Evolutionary conservation across 2,888 invertebrate species (phyloP), one percentile per base, ranked within the genome.

Genomic region (Stenurella melanura): DNA sequence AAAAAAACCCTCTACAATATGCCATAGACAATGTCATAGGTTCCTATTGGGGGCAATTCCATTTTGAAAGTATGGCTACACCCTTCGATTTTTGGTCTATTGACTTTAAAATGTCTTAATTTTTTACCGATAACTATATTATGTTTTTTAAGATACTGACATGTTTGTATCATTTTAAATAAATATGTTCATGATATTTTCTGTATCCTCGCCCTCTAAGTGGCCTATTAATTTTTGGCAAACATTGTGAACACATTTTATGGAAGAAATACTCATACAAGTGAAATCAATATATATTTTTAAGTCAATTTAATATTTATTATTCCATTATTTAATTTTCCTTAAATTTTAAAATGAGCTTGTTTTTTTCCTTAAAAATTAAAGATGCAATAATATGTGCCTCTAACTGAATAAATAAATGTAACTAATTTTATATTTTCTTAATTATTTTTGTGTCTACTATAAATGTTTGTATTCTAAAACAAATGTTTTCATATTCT

Each of bases 341-440:
- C 5, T 2, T 50, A 1, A 6, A 18, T 19, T 30, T 18, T 12
- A 17, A 19, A 15, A 9, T 64, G 2, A 34, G 34, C 4, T 61
- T 64, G 30, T 12, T 38, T 64, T 64, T 64, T 9, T 11, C 19
- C 18, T 42, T 21, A 58, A 42, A 42, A 70, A 7, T 70, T 74
- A 61, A 72, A 71, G 63, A 76, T 71, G 78, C 78, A 78, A 78
- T 78, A 78, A 78, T 67, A n/a, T 72, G 78, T 78, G 76, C 78
- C 78, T 74, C 76, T 50, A 26, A 67, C 7, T 67, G 54, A 54
- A 67, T 50, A 54, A 26, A 11, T 50, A n/a, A 67, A 38, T 38
- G 64, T 19, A 19, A n/a, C 42, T 26, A 64, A 10, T 34, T 42
- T 42, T 38, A 21, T 61, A 15, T 30, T 64, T 60, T 60, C 19